Evolutionary conservation across 2,113 vertebrate genomes (phyloP).

Genomic region (Chlorodrepanis virens): DNA sequence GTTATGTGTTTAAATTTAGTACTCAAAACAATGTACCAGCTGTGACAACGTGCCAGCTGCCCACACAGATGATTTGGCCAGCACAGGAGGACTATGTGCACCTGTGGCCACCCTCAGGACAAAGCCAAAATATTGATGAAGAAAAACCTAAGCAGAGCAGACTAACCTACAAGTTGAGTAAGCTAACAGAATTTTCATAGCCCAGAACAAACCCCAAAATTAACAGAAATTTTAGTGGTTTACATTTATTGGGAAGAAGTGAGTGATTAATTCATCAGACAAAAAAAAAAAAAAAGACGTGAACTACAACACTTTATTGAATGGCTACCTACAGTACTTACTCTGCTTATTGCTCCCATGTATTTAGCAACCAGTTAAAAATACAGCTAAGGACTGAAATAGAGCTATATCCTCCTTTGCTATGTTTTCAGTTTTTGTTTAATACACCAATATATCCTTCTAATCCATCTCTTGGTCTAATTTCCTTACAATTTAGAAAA

Average conservation of each 20-base stretch:
- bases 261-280: not conserved
- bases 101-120: not conserved
- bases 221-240: not conserved
- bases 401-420: not conserved
- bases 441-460: not conserved
- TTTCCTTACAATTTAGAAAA: constrained; percentile 20
- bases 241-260: not conserved
- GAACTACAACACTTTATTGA: not conserved
- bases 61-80: not conserved
- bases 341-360: not conserved
- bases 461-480: not conserved
- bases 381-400: not conserved
- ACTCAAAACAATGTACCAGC: not conserved
- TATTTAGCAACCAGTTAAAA: not conserved
- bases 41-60: not conserved
- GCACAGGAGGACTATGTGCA: not conserved
- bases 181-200: not conserved
- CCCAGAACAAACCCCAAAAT: not conserved
- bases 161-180: not conserved
- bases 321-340: not conserved
- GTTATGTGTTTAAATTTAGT: not conserved
- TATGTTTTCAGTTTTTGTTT: not conserved
- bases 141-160: not conserved
- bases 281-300: not conserved
- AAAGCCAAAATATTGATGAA: not conserved